Conservation (phyloP, 2,888 invertebrate species). For the Scaptomyza cyrtandrae region DNA sequence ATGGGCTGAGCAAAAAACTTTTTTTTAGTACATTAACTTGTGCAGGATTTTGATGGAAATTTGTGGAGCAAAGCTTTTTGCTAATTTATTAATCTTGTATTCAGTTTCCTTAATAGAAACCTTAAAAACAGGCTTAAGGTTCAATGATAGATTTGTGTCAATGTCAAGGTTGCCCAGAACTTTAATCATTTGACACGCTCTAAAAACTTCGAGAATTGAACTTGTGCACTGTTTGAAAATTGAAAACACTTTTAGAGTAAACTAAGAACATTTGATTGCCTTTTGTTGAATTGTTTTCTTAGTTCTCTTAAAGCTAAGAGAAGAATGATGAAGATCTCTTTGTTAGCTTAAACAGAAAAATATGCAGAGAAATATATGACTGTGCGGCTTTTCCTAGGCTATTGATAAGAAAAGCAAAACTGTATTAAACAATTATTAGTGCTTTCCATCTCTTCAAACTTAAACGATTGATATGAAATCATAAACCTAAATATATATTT, state of each 20-base stretch:
- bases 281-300: neutral
- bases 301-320: neutral
- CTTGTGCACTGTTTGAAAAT: neutral
- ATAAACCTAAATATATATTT: neutral
- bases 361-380: neutral
- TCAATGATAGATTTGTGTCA: constrained; percentile 5
- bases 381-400: too few species aligned
- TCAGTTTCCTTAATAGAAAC: constrained; percentile 27
- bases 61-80: constrained; percentile 2
- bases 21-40: constrained; percentile 13
- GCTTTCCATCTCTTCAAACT: neutral
- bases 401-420: neutral
- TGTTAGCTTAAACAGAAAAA: neutral
- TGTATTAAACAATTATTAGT: neutral
- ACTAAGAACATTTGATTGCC: neutral
- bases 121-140: neutral
- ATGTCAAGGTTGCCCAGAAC: constrained; percentile 28
- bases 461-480: neutral
- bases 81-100: constrained; percentile 48
- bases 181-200: constrained; percentile 1
- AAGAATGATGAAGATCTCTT: neutral
- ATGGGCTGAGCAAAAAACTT: constrained; percentile 10
- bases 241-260: constrained; percentile 10
- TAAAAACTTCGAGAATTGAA: neutral
- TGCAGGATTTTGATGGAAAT: constrained; percentile 5